These are phyloP conservation scores for Gnathochromis pfefferi DNA, from an alignment of 2,113 vertebrate genomes.

Conservation along the genomic window DNA sequence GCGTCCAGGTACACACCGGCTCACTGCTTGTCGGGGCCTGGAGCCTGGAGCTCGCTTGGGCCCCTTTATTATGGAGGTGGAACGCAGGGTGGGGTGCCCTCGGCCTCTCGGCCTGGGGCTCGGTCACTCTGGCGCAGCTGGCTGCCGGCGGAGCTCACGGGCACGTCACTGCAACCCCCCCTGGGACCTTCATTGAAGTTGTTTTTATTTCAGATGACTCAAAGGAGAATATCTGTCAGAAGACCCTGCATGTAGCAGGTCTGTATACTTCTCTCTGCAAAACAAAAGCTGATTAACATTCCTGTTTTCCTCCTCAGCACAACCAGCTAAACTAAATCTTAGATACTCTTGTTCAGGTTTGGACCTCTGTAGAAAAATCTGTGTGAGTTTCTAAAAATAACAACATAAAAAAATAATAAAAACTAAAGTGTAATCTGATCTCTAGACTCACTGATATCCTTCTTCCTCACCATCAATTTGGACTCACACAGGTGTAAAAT, in stretches of 20 bases:
- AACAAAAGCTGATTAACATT: background rate
- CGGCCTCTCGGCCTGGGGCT: no score
- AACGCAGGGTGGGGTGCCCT: no score
- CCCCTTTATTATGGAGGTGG: no score
- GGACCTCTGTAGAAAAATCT: background rate
- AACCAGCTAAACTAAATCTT: background rate
- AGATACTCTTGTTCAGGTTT: background rate
- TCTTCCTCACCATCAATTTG: background rate
- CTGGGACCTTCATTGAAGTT: background rate
- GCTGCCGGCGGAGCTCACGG: no score
- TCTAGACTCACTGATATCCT: background rate
- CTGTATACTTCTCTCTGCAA: background rate
- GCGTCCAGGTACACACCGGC: no score
- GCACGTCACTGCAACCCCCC: no score
- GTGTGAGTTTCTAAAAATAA: background rate
- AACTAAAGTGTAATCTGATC: background rate
- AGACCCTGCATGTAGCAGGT: background rate
- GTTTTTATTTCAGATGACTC: background rate
- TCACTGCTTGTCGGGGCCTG: no score
- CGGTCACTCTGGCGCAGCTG: no score
- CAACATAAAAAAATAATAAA: background rate
- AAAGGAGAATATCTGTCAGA: background rate
- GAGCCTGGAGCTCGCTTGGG: no score
- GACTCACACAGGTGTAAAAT: background rate
- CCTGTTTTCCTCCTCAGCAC: background rate